Conservation (phyloP, 2,797 vertebrate genomes). For the Galagoides demidoff region DNA sequence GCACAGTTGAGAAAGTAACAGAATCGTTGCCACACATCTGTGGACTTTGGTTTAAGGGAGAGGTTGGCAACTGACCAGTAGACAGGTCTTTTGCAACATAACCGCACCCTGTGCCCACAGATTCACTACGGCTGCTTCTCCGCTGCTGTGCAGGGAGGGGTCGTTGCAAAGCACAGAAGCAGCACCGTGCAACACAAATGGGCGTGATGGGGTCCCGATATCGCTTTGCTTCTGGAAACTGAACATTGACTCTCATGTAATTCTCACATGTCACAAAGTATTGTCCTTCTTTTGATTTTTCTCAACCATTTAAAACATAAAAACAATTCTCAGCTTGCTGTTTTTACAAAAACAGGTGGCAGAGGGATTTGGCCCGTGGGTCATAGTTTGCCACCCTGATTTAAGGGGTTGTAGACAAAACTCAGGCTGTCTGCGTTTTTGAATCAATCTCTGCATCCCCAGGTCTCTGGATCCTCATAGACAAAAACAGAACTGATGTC, state of each 20-base stretch:
- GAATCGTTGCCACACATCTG: not conserved
- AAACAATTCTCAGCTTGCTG: not conserved
- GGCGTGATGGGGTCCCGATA: rapidly evolving
- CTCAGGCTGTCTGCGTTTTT: not conserved
- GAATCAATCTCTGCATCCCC: rapidly evolving
- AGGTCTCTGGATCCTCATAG: rapidly evolving
- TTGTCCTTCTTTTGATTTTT: not conserved
- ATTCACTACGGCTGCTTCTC: rapidly evolving
- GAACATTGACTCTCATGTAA: not conserved
- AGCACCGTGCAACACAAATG: rapidly evolving
- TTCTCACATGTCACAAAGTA: not conserved
- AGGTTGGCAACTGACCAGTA: not conserved
- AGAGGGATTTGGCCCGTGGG: rapidly evolving
- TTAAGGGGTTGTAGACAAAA: not conserved
- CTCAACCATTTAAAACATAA: not conserved
- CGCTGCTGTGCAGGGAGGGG: rapidly evolving
- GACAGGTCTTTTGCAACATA: not conserved
- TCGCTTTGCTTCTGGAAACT: not conserved
- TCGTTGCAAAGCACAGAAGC: rapidly evolving
- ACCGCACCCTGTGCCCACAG: rapidly evolving
- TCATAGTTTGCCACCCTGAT: not conserved
- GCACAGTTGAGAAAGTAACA: not conserved
- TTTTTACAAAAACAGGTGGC: not conserved
- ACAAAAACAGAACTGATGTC: rapidly evolving
- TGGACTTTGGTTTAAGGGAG: not conserved